Percentiles rank a stretch among this genome's conserved stretches.
phyloP scores from a whole-genome alignment of 2,888 invertebrate species.

The Drosophila nigricruria region DNA sequence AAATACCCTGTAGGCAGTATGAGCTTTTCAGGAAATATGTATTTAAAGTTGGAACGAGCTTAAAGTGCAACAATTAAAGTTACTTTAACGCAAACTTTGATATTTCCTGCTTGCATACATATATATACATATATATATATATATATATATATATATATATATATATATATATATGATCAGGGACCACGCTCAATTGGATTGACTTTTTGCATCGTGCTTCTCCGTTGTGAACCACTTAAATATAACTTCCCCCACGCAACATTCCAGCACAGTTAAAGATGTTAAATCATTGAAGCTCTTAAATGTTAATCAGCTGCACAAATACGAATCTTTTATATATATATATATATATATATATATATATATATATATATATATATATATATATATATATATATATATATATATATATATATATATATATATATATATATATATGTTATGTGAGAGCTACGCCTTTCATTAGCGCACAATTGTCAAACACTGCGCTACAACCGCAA shows the following conservation, averaged over 20 bases:
- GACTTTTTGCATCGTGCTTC: background rate
- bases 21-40: background rate
- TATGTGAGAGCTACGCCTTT: constrained; percentile 28
- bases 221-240: constrained; percentile 12
- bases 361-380: background rate
- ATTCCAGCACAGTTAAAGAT: constrained; percentile 14
- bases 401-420: background rate
- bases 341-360: background rate
- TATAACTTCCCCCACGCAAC: constrained; percentile 11
- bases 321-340: constrained; percentile 5
- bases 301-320: constrained; percentile 36
- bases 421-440: background rate
- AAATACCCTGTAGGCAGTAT: background rate
- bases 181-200: constrained; percentile 9
- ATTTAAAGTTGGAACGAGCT: background rate
- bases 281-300: constrained; percentile 34
- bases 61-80: background rate
- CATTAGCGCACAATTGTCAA: constrained; percentile 53
- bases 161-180: background rate
- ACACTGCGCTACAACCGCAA: constrained; percentile 27
- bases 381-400: background rate
- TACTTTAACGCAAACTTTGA: background rate
- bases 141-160: too few relatives aligned
- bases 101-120: background rate
- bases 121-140: background rate